Conservation (phyloP, 1,140 invertebrate species). For the Teleopsis dalmanni region DNA sequence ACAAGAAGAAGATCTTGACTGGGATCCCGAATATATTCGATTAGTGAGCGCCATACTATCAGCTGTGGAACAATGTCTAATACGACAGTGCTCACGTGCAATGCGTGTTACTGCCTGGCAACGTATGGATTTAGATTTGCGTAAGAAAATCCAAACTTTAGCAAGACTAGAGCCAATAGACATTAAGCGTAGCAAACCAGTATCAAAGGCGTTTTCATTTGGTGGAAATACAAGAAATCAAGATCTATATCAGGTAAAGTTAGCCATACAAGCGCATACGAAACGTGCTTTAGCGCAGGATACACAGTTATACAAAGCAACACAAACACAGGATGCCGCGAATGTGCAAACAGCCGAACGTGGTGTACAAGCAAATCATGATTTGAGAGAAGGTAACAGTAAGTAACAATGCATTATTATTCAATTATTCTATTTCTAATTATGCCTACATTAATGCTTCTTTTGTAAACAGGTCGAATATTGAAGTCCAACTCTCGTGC, state of each 20-base stretch:
- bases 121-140: slow-evolving; percentile 54
- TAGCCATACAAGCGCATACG: slow-evolving; percentile 51
- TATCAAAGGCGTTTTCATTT: slow-evolving; percentile 35
- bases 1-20: slow-evolving; percentile 42
- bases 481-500: slow-evolving; percentile 32
- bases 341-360: slow-evolving; percentile 32
- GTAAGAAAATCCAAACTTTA: slow-evolving; percentile 53
- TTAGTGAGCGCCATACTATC: slow-evolving; percentile 44
- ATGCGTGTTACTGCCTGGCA: slow-evolving; percentile 57
- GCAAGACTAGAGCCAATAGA: slow-evolving; percentile 48
- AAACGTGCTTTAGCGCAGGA: slow-evolving; percentile 36
- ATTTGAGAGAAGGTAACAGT: slow-evolving; percentile 25
- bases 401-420: slow-evolving; percentile 5
- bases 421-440: not conserved
- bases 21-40: slow-evolving; percentile 41
- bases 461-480: slow-evolving; percentile 10
- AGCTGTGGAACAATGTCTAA: slow-evolving; percentile 55
- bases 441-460: not conserved
- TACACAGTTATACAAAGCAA: slow-evolving; percentile 34
- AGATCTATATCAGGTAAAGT: slow-evolving; percentile 52
- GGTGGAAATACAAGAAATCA: slow-evolving; percentile 44
- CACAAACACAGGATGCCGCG: slow-evolving; percentile 28
- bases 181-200: slow-evolving; percentile 27
- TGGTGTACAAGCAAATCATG: slow-evolving; percentile 35
- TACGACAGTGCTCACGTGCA: slow-evolving; percentile 54